These are phyloP conservation scores for Mylabris phalerata DNA, from an alignment of 1,140 invertebrate species.

Conservation along the genomic window DNA sequence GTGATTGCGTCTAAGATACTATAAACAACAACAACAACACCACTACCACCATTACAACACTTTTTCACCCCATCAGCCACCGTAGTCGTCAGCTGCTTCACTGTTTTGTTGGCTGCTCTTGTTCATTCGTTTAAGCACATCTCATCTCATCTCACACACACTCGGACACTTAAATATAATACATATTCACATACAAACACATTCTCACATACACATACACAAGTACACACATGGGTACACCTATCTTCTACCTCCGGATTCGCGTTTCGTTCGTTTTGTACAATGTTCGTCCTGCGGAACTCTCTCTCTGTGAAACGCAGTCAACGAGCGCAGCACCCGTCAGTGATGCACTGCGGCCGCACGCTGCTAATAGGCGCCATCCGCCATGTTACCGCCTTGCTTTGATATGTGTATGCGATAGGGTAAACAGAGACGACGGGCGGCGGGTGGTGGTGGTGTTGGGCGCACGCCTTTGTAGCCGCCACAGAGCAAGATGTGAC, in stretches of 20 bases:
- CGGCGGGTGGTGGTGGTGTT: not conserved
- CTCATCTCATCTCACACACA: not conserved
- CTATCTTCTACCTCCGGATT: not conserved
- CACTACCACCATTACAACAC: not conserved
- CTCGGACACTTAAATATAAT: not conserved
- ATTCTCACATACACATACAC: no score
- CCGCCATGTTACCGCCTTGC: conserved; percentile 29
- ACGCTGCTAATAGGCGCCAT: conserved; percentile 29
- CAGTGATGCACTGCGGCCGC: conserved; percentile 27
- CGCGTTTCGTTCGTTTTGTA: not conserved
- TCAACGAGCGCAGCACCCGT: conserved; percentile 19
- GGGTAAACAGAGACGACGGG: conserved; percentile 18
- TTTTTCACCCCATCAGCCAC: not conserved
- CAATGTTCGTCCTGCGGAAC: conserved; percentile 14
- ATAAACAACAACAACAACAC: not conserved
- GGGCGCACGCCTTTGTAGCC: conserved; percentile 17
- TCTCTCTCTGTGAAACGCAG: not conserved
- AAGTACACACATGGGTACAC: no score
- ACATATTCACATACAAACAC: no score
- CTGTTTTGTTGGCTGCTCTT: not conserved
- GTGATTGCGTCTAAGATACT: no score
- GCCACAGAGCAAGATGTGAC: conserved; percentile 17
- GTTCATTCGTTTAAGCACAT: not conserved
- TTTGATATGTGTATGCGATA: conserved; percentile 24
- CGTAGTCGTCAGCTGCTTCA: not conserved